Evolutionary conservation across 2,113 vertebrate genomes (phyloP), one percentile per base, ranked within the genome.

Genomic region (Labeo catla): DNA sequence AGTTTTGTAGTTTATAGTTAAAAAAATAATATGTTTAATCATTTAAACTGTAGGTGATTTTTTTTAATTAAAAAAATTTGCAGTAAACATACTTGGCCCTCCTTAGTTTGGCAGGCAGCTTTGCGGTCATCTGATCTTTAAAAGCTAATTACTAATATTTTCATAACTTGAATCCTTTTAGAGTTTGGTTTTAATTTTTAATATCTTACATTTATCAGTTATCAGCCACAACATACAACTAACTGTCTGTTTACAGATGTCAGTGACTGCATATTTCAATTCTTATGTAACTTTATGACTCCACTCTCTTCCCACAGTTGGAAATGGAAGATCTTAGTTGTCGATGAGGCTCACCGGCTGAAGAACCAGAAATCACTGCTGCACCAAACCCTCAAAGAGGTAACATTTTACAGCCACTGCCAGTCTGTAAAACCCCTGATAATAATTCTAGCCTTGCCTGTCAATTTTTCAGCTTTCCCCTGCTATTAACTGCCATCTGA

Each of bases 341-440:
- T 99, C 39, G 98, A 99, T 66, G 98, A 99, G 93, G 97, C 97
- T 88, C 98, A 99, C 90, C 94, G 97, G 77, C 89, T 99, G 90
- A 99, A 99, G 94, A 98, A 98, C 83, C 95, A 96, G 87, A 95
- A 93, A 50, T 98, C 97, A n/a, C 74, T 97, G 39, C 91, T 99
- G 87, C 92, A 97, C 91, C 93, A 93, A 91, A 94, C 92, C 0
- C 95, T 99, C 86, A 95, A 92, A 21, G 90, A 96, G 96, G 97
- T 99, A 87, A 19, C 0, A 15, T 45, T 81, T 81, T 49, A 54
- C 3, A 28, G n/a, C 49, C 45, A 34, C 45, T 81, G 61, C 34
- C 61, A 54, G 15, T 7, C 15, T 78, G 8, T 57, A 21, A 66
- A 66, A 50, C 43, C n/a, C n/a, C 4, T 34, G 23, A 81, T 81